Evolutionary conservation across 2,113 vertebrate genomes (phyloP).

Genomic region (Myiopsitta monachus): DNA sequence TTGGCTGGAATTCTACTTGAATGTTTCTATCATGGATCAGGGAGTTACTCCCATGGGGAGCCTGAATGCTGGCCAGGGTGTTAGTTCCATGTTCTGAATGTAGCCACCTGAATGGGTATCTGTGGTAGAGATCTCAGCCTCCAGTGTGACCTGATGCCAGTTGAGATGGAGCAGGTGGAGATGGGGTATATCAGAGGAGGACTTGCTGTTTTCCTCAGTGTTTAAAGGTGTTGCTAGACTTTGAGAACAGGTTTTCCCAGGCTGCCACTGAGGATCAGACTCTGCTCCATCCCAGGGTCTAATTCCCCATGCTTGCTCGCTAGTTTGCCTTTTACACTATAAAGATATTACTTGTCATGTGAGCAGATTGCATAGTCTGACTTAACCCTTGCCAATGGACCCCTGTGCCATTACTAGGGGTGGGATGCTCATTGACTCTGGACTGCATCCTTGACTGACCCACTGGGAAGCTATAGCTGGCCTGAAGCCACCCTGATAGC

Average conservation of each 20-base stretch:
- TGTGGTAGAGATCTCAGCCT: background rate
- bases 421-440: background rate
- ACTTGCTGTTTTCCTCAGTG: background rate
- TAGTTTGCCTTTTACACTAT: background rate
- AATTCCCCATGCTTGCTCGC: accelerated
- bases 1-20: background rate
- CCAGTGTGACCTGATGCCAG: background rate
- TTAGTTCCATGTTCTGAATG: background rate
- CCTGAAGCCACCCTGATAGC: background rate
- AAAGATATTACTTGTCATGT: background rate
- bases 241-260: background rate
- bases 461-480: background rate
- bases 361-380: background rate
- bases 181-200: background rate
- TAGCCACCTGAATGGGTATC: background rate
- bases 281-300: background rate
- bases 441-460: background rate
- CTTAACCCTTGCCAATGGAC: background rate
- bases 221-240: background rate
- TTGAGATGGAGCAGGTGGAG: background rate
- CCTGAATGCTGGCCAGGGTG: accelerated
- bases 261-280: background rate
- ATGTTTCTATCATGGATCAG: background rate
- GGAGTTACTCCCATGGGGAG: background rate
- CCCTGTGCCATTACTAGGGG: accelerated